phyloP scores from a whole-genome alignment of 2,888 invertebrate species.

The Melangyna quadrimaculata region DNA sequence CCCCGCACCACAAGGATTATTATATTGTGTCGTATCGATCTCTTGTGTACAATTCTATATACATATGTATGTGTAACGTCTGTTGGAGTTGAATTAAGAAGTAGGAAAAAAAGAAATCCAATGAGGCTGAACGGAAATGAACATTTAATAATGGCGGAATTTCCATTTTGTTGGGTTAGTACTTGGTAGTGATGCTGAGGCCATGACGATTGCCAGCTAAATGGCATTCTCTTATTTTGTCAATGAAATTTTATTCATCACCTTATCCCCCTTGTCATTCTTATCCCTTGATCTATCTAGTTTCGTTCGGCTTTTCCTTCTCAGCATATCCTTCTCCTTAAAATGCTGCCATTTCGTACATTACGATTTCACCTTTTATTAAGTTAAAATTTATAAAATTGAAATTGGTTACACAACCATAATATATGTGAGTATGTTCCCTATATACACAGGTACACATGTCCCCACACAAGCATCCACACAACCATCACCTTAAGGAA shows the following conservation, averaged over 20 bases:
- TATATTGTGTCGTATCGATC: not conserved
- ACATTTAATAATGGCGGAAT: constrained; percentile 11
- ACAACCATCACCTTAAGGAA: not conserved
- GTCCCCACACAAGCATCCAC: not conserved
- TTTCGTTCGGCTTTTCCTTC: not conserved
- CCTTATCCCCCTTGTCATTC: not conserved
- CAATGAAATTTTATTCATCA: constrained; percentile 13
- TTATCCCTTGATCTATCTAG: not conserved
- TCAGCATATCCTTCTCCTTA: not conserved
- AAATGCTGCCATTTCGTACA: constrained; percentile 1
- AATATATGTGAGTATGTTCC: not conserved
- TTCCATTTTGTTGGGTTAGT: not conserved
- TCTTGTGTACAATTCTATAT: not conserved
- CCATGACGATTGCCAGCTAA: constrained; percentile 1
- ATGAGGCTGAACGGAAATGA: constrained; percentile 4
- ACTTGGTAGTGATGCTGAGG: not conserved
- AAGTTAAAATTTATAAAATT: constrained; percentile 48
- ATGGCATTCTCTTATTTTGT: constrained; percentile 16
- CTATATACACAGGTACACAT: not conserved
- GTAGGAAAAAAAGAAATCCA: not conserved
- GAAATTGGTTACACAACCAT: constrained; percentile 39
- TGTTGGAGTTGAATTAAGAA: not conserved
- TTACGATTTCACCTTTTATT: constrained; percentile 28
- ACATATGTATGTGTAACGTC: not conserved
- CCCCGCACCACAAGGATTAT: not conserved